Percentiles rank a stretch among this genome's conserved stretches.
phyloP scores from a whole-genome alignment of 2,113 vertebrate genomes.

The Entosphenus tridentatus region DNA sequence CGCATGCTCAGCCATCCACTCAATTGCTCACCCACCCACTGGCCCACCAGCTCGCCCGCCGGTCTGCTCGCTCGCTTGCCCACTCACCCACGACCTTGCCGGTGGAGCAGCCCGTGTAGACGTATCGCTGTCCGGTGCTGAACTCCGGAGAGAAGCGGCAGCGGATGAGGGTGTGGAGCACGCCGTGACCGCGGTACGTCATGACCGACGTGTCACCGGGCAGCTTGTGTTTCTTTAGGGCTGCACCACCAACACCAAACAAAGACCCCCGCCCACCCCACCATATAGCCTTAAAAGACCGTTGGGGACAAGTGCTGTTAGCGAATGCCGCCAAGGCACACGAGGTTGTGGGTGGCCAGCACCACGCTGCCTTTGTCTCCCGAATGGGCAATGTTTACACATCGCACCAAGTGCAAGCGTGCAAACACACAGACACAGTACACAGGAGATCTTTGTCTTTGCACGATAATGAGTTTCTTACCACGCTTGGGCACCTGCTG shows the following conservation, averaged over 20 bases:
- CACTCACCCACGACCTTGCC: constrained; percentile 57
- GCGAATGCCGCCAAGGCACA: no score
- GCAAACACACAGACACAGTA: no score
- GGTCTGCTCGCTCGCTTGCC: neutral
- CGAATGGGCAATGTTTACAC: no score
- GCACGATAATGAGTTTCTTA: no score
- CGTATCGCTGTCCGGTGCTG: constrained; percentile 56
- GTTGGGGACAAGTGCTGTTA: no score
- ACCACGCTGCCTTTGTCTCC: no score
- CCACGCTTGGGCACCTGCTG: constrained; percentile 46
- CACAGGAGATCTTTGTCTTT: no score
- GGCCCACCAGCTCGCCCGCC: neutral
- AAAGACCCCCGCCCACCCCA: no score
- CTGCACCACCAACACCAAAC: constrained; percentile 16
- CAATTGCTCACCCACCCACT: neutral
- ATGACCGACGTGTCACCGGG: constrained; percentile 64
- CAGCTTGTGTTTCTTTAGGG: constrained; percentile 48
- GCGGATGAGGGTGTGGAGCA: constrained; percentile 61
- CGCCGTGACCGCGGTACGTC: constrained; percentile 67
- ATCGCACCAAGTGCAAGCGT: no score
- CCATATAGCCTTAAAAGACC: no score
- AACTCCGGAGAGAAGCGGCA: constrained; percentile 57
- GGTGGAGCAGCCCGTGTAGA: constrained; percentile 65
- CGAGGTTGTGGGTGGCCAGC: no score
- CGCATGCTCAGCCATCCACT: neutral